A percentile compares a stretch with the other conserved stretches of the same genome.
Conservation (phyloP, 53 echinoderm and acorn worm species). For the Glandiceps talaboti region DNA sequence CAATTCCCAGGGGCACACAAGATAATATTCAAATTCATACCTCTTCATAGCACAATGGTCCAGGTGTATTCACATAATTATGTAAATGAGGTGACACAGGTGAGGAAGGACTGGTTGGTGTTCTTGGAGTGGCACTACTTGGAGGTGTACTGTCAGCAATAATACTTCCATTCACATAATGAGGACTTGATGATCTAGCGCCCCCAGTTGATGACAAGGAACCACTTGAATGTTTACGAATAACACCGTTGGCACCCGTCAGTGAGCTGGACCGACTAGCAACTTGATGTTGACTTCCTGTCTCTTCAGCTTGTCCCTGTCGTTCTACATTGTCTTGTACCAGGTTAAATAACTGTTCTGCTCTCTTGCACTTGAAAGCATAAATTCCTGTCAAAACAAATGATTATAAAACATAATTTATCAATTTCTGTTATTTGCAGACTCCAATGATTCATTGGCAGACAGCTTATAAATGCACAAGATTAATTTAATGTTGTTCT, state of each 20-base stretch:
- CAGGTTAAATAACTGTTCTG: constrained; percentile 57
- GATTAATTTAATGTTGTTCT: too few species aligned
- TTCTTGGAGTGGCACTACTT: not conserved
- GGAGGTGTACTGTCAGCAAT: not conserved
- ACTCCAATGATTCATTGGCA: too few species aligned
- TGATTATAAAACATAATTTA: too few species aligned
- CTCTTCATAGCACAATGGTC: not conserved
- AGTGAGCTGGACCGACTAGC: not conserved
- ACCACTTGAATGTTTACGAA: not conserved
- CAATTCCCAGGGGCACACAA: too few species aligned
- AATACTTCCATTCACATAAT: constrained; percentile 21
- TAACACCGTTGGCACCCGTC: not conserved
- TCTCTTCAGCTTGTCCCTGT: constrained; percentile 18
- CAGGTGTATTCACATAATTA: not conserved
- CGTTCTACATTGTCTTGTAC: constrained; percentile 62
- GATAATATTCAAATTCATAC: too few species aligned
- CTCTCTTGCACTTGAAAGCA: constrained; percentile 91
- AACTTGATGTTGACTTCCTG: not conserved
- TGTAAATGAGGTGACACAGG: not conserved
- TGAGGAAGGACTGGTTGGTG: not conserved
- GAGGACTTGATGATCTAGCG: not conserved
- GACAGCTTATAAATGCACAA: too few species aligned
- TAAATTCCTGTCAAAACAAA: constrained; percentile 62
- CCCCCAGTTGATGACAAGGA: not conserved
- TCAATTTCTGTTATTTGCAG: too few species aligned